phyloP scores from a whole-genome alignment of 2,797 vertebrate species.

The Bradypodion pumilum region DNA sequence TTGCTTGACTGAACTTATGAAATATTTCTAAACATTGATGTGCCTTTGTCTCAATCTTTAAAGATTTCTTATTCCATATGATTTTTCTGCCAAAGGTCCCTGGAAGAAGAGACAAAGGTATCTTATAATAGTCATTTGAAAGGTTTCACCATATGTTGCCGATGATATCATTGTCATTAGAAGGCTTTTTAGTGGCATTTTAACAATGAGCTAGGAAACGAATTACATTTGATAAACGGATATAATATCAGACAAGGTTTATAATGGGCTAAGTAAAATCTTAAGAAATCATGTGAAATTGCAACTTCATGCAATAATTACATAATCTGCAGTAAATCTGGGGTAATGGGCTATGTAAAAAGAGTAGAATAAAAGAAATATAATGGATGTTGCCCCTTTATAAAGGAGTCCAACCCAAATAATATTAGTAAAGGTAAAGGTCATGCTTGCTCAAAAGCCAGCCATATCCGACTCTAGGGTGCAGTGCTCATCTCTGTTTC shows the following conservation, averaged over 20 bases:
- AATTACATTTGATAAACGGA: slow-evolving; percentile 4
- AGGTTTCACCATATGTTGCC: background rate
- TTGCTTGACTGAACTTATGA: slow-evolving; percentile 23
- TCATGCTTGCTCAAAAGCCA: too few relatives aligned
- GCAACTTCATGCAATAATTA: background rate
- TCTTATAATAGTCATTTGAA: slow-evolving; percentile 8
- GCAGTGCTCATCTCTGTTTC: too few relatives aligned
- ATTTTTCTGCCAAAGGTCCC: background rate
- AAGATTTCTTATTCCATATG: background rate
- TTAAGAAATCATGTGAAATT: slow-evolving; percentile 1
- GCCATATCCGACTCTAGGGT: too few relatives aligned
- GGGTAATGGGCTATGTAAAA: background rate
- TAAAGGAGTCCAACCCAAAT: background rate
- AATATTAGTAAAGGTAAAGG: too few relatives aligned
- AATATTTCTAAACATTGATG: background rate
- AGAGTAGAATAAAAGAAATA: background rate
- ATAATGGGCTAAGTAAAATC: slow-evolving; percentile 1
- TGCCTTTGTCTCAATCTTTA: background rate
- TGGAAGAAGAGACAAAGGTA: background rate
- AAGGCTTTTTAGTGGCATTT: slow-evolving; percentile 1
- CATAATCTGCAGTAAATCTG: background rate
- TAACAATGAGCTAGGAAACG: background rate
- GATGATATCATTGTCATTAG: slow-evolving; percentile 8
- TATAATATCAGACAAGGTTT: background rate
- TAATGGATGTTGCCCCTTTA: background rate